These are phyloP conservation scores for Cataglyphis hispanica DNA, from an alignment of 1,140 invertebrate genomes.

Conservation along the genomic window DNA sequence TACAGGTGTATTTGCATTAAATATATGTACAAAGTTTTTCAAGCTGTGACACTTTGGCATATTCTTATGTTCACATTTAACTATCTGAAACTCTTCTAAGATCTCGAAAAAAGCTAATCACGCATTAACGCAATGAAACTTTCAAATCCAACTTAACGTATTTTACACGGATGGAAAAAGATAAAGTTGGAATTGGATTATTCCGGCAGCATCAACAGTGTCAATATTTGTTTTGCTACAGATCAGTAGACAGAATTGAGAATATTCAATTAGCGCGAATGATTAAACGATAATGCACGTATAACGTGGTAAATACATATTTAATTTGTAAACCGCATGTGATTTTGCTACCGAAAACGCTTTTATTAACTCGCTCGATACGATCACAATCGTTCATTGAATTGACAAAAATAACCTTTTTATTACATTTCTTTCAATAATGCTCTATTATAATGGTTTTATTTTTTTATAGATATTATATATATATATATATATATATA, in stretches of 20 bases:
- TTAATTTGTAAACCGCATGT: conserved; percentile 2
- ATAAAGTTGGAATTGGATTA: conserved; percentile 40
- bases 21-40: neutral
- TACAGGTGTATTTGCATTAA: neutral
- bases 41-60: neutral
- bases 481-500: neutral
- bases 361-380: neutral
- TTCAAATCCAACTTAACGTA: neutral
- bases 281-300: conserved; percentile 43
- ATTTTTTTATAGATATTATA: neutral
- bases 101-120: conserved; percentile 23
- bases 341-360: neutral
- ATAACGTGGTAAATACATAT: conserved; percentile 24
- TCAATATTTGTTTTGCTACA: conserved; percentile 47
- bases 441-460: neutral
- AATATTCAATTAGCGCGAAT: conserved; percentile 36
- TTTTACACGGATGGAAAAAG: conserved; percentile 22
- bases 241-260: conserved; percentile 25
- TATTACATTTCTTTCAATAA: neutral
- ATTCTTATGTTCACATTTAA: too few species aligned
- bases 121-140: neutral
- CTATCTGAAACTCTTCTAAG: neutral
- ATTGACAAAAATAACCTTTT: neutral
- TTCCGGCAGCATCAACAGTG: conserved; percentile 29
- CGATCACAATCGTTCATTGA: neutral